phyloP scores from a whole-genome alignment of 2,888 invertebrate species.

The Caradrina clavipalpis region DNA sequence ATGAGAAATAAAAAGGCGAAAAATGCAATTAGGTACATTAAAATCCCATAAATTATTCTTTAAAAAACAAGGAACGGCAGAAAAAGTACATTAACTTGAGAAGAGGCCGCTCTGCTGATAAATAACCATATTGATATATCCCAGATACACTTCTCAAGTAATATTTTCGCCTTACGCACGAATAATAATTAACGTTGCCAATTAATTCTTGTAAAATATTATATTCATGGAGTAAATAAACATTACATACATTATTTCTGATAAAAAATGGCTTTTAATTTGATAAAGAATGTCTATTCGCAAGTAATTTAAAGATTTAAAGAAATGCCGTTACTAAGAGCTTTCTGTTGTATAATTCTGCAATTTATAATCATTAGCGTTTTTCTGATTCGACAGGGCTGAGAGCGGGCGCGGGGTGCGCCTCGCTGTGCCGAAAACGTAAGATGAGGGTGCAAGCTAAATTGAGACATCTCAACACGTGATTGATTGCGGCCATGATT shows the following conservation, averaged over 20 bases:
- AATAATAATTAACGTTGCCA: background rate
- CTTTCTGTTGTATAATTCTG: slow-evolving; percentile 83
- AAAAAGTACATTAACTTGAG: slow-evolving; percentile 82
- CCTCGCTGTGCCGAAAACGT: slow-evolving; percentile 46
- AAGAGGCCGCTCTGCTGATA: slow-evolving; percentile 73
- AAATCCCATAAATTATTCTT: slow-evolving; percentile 80
- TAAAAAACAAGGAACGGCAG: slow-evolving; percentile 74
- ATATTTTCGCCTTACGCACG: slow-evolving; percentile 7
- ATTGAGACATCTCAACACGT: slow-evolving; percentile 88
- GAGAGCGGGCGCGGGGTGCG: slow-evolving; percentile 64
- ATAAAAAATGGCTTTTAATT: slow-evolving; percentile 42
- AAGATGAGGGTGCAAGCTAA: slow-evolving; percentile 80
- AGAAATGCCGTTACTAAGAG: slow-evolving; percentile 76
- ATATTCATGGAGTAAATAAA: background rate
- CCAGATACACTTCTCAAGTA: slow-evolving; percentile 10
- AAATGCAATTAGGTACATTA: slow-evolving; percentile 77
- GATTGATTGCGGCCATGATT: slow-evolving; percentile 87
- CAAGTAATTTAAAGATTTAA: slow-evolving; percentile 71
- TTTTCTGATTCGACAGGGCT: slow-evolving; percentile 78
- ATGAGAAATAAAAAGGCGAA: slow-evolving; percentile 69
- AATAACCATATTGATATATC: slow-evolving; percentile 69
- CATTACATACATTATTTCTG: slow-evolving; percentile 10
- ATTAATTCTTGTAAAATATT: slow-evolving; percentile 4
- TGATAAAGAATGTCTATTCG: slow-evolving; percentile 64
- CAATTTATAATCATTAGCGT: slow-evolving; percentile 88